phyloP scores from a whole-genome alignment of 2,113 vertebrate species.

The Grammatotria lemairii region DNA sequence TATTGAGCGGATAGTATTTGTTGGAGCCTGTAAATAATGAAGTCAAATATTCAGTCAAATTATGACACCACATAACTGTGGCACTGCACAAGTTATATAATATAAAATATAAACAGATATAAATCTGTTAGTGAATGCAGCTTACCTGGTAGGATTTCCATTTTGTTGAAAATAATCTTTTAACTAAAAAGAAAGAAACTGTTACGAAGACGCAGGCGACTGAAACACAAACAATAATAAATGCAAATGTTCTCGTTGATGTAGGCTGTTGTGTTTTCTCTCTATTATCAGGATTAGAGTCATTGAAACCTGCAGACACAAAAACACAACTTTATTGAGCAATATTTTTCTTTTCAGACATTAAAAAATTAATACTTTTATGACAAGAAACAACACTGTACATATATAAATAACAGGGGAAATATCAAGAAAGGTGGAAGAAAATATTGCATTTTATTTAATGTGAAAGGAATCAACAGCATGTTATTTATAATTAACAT shows the following conservation, averaged over 20 bases:
- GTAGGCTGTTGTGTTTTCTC: rapidly evolving
- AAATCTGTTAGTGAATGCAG: background rate
- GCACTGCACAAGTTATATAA: background rate
- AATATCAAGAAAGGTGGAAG: background rate
- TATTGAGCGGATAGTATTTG: background rate
- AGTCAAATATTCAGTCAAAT: background rate
- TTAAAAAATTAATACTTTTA: background rate
- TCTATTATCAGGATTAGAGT: rapidly evolving
- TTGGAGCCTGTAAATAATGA: background rate
- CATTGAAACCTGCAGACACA: background rate
- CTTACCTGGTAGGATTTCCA: background rate
- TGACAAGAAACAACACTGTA: rapidly evolving
- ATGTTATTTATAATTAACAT: rapidly evolving
- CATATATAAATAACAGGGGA: rapidly evolving
- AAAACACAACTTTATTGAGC: background rate
- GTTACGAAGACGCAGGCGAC: rapidly evolving
- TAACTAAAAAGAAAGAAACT: background rate
- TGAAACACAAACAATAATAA: rapidly evolving
- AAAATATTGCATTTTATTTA: background rate
- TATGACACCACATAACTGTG: background rate
- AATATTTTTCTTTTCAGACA: background rate
- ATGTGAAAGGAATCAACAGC: rapidly evolving
- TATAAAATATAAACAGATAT: background rate
- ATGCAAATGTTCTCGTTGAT: rapidly evolving
- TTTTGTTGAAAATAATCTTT: rapidly evolving